Evolutionary conservation across 2,113 vertebrate genomes (phyloP).

Genomic region (Microtus ochrogaster): DNA sequence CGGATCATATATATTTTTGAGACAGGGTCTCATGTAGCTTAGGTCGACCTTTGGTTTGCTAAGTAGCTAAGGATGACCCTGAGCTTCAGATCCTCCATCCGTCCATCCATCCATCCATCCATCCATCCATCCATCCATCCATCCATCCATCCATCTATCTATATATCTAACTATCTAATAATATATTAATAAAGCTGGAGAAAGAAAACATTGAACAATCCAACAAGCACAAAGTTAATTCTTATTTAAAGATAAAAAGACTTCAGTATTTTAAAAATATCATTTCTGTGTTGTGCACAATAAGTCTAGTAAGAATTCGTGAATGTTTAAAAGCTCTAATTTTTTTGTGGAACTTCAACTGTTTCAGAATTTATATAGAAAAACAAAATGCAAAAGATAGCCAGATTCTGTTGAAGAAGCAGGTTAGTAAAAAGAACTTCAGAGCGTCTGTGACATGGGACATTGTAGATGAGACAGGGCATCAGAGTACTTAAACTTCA

Average conservation of each 20-base stretch:
- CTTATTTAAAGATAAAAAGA: not conserved
- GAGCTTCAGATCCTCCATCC: not conserved
- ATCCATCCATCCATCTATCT: not conserved
- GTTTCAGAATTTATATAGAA: conserved; percentile 52
- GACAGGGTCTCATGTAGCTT: not conserved
- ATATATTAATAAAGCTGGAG: not conserved
- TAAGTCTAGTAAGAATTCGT: not conserved
- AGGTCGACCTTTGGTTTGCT: too few species aligned
- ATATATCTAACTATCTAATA: not conserved
- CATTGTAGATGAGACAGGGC: too few species aligned
- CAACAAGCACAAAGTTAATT: not conserved
- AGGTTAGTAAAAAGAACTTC: conserved; percentile 7
- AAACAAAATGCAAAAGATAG: not conserved
- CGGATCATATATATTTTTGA: not conserved
- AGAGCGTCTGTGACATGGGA: not conserved
- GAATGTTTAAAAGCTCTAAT: not conserved
- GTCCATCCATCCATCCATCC: not conserved
- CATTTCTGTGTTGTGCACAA: not conserved
- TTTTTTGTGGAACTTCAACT: not conserved
- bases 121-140: too few species aligned
- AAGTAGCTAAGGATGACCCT: not conserved
- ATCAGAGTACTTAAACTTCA: not conserved
- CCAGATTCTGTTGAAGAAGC: conserved; percentile 13
- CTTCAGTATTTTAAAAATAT: conserved; percentile 6
- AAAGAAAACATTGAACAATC: not conserved